phyloP scores from a whole-genome alignment of 2,888 invertebrate species.

The Sinotaia quadrata region DNA sequence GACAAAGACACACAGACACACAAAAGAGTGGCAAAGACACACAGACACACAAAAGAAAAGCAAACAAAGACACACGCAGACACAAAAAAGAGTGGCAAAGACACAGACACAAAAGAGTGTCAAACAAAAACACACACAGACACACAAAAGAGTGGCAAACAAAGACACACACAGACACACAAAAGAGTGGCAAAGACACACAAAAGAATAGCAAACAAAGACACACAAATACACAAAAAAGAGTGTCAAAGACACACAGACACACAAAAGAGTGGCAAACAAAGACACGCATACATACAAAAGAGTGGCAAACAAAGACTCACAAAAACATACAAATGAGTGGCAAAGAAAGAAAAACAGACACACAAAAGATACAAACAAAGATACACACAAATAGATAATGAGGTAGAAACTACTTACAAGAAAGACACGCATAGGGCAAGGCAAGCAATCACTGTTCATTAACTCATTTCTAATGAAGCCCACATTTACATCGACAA shows the following conservation, averaged over 20 bases:
- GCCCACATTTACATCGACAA: too few relatives aligned
- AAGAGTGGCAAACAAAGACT: background rate
- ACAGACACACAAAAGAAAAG: background rate
- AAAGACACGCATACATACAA: background rate
- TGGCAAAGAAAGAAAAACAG: background rate
- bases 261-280: background rate
- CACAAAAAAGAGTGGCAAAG: constrained; percentile 4
- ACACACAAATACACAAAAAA: background rate
- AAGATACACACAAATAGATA: constrained; percentile 9
- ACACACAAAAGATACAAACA: background rate
- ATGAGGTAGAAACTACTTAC: background rate
- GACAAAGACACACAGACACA: constrained; percentile 9
- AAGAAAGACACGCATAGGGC: background rate
- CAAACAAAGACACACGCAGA: constrained; percentile 11
- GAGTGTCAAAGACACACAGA: background rate
- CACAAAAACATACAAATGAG: background rate
- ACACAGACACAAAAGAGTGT: constrained; percentile 2
- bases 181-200: background rate
- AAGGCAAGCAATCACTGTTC: too few relatives aligned
- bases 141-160: background rate
- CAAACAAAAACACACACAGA: constrained; percentile 3
- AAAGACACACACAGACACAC: background rate
- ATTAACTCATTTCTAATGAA: too few relatives aligned
- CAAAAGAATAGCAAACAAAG: background rate
- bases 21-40: constrained; percentile 1